Evolutionary conservation across 2,797 vertebrate species (phyloP), one percentile per base, ranked within the genome.

Genomic region (Channa striata): DNA sequence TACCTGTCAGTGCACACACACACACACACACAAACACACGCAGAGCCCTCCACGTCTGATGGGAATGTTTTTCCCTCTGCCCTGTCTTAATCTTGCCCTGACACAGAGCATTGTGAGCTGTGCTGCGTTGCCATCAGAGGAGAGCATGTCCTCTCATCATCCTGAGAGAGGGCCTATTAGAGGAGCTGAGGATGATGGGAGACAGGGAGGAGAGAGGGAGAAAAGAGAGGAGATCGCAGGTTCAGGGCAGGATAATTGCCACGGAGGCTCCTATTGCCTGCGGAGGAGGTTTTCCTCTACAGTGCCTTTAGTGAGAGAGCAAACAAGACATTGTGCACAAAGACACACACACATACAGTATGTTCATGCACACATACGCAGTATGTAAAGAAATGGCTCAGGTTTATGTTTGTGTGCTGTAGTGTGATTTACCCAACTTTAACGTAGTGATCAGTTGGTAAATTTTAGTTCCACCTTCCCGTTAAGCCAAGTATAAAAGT

Each of bases 241-340:
- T 93, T 93, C 91, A 89, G 93, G 92, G 88, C 87, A 91, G 83
- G 85, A 93, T 93, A 92, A 92, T 93, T 93, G 93, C 93, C 93
- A 92, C 78, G 90, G 89, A 87, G 87, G 91, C 85, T 90, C 89
- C 82, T 64, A 46, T 82, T 89, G 85, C 86, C 88, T 88, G 88
- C 73, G 78, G 90, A 89, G 92, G 86, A 81, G 87, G 34, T 64
- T 83, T 82, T 87, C 72, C 73, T 83, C 60, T 59, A 67, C 87
- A 63, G 78, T 86, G 88, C 87, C 86, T 90, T 91, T 87, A 82
- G 84, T 78, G 83, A 84, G 64, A 83, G 80, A 80, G 91, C 83
- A 93, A 93, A 93, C 92, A 92, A 91, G 86, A 85, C 77, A 74
- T 34, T 64, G 76, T 69, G 68, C 86, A 80, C 82, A 88, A 78